These are phyloP conservation scores for Zosterops hypoxanthus DNA, from an alignment of 2,113 vertebrate genomes.

Conservation along the genomic window DNA sequence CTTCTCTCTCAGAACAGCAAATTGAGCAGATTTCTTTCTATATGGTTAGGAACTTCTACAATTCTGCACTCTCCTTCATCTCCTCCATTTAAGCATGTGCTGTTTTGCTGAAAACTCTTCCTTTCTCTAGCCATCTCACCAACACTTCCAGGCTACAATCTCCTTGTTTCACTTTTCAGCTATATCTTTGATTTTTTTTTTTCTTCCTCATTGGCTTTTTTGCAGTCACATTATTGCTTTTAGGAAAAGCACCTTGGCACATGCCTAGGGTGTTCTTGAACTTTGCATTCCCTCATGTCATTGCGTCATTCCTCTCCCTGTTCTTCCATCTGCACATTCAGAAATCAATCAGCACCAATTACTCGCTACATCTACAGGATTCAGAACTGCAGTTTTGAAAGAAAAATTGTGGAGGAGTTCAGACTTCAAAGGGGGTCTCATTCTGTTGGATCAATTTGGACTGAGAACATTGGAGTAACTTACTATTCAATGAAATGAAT, in stretches of 20 bases:
- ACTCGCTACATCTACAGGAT: background rate
- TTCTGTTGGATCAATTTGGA: slow-evolving; percentile 47
- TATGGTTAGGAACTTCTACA: background rate
- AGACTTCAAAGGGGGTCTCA: slow-evolving; percentile 11
- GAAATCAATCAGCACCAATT: slow-evolving; percentile 54
- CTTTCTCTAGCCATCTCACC: background rate
- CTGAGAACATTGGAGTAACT: background rate
- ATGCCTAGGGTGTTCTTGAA: background rate
- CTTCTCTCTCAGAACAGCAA: background rate
- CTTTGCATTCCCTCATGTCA: background rate
- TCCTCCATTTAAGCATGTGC: background rate
- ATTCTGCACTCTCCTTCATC: background rate
- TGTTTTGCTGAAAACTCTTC: background rate
- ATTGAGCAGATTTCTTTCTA: background rate
- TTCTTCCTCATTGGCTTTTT: background rate
- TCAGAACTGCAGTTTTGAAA: background rate
- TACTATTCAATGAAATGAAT: slow-evolving; percentile 5
- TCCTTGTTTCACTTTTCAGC: background rate
- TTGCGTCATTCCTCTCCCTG: background rate
- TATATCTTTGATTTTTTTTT: background rate
- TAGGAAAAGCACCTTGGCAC: background rate
- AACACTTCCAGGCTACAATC: background rate
- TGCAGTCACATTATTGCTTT: background rate
- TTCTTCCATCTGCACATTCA: background rate
- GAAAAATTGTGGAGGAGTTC: slow-evolving; percentile 33